Evolutionary conservation across 2,888 invertebrate genomes (phyloP).

Genomic region (Plebejus argus): DNA sequence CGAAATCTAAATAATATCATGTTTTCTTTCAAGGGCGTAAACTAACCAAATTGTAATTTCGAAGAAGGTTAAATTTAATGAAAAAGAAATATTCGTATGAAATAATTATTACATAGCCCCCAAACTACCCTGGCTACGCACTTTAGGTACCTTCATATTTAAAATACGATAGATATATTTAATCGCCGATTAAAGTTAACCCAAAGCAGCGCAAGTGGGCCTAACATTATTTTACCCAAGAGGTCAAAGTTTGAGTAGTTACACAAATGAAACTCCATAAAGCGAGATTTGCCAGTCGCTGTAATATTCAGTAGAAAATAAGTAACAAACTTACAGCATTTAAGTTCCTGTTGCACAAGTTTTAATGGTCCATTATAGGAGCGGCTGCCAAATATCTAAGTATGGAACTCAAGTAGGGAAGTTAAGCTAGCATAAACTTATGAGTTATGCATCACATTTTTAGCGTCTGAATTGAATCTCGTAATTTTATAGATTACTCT

Average conservation of each 20-base stretch:
- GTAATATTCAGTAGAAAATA: constrained; percentile 23
- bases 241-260: constrained; percentile 46
- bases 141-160: no score
- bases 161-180: background rate
- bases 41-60: no score
- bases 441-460: background rate
- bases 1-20: no score
- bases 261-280: constrained; percentile 48
- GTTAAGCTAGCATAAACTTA: background rate
- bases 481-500: no score
- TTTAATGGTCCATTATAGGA: constrained; percentile 23
- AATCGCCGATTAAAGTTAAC: background rate
- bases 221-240: constrained; percentile 11
- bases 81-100: no score
- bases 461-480: background rate
- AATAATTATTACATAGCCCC: no score
- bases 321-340: constrained; percentile 13
- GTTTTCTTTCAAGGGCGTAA: no score
- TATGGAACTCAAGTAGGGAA: background rate
- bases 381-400: constrained; percentile 14
- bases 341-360: constrained; percentile 18
- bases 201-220: background rate
- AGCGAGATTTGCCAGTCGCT: constrained; percentile 1
- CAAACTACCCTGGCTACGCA: no score
- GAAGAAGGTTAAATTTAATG: no score